phyloP scores from a whole-genome alignment of 2,113 vertebrate species.

The Nicator chloris region DNA sequence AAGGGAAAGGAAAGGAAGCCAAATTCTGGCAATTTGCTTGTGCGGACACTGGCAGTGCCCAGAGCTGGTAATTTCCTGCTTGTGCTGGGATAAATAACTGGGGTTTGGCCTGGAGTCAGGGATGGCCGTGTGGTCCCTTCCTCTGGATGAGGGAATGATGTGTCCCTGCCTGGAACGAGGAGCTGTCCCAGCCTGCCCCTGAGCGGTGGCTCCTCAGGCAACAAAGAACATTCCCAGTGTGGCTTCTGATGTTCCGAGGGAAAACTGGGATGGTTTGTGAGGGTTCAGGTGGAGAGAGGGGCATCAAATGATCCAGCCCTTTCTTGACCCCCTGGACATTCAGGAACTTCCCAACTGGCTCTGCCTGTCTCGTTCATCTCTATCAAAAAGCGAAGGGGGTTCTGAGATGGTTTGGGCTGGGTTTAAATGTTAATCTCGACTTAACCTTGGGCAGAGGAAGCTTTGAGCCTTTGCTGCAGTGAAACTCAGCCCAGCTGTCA shows the following conservation, averaged over 20 bases:
- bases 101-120: background rate
- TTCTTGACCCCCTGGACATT: rapidly evolving
- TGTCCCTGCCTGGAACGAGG: background rate
- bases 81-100: background rate
- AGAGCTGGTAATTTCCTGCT: too few relatives aligned
- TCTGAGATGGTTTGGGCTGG: background rate
- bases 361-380: background rate
- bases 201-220: background rate
- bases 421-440: background rate
- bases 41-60: too few relatives aligned
- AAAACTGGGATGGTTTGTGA: background rate
- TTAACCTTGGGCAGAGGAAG: background rate
- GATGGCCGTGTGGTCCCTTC: background rate
- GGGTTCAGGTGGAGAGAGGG: too few relatives aligned
- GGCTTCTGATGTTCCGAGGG: background rate
- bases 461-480: background rate
- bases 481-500: background rate
- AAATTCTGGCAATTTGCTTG: too few relatives aligned
- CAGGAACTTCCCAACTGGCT: background rate
- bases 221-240: rapidly evolving
- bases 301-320: background rate
- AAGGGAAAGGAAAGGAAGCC: too few relatives aligned
- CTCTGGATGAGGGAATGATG: background rate
- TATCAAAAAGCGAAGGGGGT: background rate
- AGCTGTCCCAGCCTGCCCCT: background rate